phyloP scores from a whole-genome alignment of 2,797 vertebrate genomes.

The Pipistrellus pipistrellus region DNA sequence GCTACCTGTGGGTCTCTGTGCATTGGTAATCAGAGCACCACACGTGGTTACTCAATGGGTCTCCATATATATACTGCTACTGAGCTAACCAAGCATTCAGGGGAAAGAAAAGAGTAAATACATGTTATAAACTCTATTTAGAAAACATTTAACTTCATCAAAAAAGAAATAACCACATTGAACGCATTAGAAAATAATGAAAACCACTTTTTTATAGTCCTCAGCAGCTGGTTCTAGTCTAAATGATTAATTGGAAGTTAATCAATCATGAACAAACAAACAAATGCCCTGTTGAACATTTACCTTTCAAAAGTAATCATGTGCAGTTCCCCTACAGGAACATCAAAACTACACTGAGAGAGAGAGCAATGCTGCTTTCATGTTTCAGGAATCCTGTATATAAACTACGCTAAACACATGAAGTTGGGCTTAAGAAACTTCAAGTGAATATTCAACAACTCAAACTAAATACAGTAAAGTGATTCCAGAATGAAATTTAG shows the following conservation, averaged over 20 bases:
- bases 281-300: neutral
- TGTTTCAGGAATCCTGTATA: neutral
- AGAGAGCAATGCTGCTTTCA: neutral
- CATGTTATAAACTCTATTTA: slow-evolving; percentile 63
- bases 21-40: neutral
- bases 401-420: neutral
- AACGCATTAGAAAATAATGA: slow-evolving; percentile 71
- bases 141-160: slow-evolving; percentile 51
- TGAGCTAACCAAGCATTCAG: slow-evolving; percentile 66
- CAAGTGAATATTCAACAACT: neutral
- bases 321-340: neutral
- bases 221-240: slow-evolving; percentile 39
- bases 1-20: slow-evolving; percentile 60
- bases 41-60: slow-evolving; percentile 39
- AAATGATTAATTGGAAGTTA: slow-evolving; percentile 60
- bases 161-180: slow-evolving; percentile 53
- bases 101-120: slow-evolving; percentile 71
- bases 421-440: slow-evolving; percentile 32
- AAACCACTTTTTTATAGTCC: slow-evolving; percentile 65
- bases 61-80: neutral
- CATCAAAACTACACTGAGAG: neutral
- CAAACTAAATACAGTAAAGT: neutral
- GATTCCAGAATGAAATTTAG: slow-evolving; percentile 37
- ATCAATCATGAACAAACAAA: slow-evolving; percentile 38
- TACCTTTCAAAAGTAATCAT: neutral